These are phyloP conservation scores for Allophyes oxyacanthae DNA, from an alignment of 2,888 invertebrate genomes.

Conservation along the genomic window DNA sequence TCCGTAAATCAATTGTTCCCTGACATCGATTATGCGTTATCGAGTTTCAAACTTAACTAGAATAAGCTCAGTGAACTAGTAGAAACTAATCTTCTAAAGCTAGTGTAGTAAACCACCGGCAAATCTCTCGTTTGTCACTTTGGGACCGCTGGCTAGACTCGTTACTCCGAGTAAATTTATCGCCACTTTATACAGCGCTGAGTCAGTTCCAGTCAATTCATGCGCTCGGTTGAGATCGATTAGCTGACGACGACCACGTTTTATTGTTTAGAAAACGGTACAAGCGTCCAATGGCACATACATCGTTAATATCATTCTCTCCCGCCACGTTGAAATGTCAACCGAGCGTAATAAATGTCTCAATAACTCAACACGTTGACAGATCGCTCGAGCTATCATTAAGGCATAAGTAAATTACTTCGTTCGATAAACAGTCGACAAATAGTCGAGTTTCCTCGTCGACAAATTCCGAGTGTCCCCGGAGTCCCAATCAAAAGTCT, in stretches of 20 bases:
- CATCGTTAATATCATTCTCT: constrained; percentile 65
- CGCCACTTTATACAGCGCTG: constrained; percentile 62
- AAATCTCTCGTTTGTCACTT: constrained; percentile 69
- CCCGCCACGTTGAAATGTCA: constrained; percentile 66
- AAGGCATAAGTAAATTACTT: constrained; percentile 69
- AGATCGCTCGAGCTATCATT: constrained; percentile 67
- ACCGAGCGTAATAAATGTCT: constrained; percentile 70
- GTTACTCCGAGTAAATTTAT: constrained; percentile 66
- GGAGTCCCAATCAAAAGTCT: constrained; percentile 74
- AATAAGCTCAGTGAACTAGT: constrained; percentile 44
- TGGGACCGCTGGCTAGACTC: constrained; percentile 57
- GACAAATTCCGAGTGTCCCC: constrained; percentile 47
- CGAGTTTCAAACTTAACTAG: constrained; percentile 41
- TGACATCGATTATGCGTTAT: constrained; percentile 35
- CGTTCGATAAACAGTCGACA: constrained; percentile 63
- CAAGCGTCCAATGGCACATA: constrained; percentile 56
- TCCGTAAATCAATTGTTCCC: constrained; percentile 27
- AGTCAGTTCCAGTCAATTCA: constrained; percentile 60
- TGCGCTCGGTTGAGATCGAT: constrained; percentile 61
- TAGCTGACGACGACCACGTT: constrained; percentile 58
- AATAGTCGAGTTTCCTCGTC: constrained; percentile 55
- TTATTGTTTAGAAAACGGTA: constrained; percentile 65
- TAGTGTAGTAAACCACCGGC: constrained; percentile 59
- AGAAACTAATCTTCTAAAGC: constrained; percentile 56
- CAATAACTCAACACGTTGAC: constrained; percentile 69